Conservation (phyloP, 2,113 vertebrate genomes). For the Tor tambroides region DNA sequence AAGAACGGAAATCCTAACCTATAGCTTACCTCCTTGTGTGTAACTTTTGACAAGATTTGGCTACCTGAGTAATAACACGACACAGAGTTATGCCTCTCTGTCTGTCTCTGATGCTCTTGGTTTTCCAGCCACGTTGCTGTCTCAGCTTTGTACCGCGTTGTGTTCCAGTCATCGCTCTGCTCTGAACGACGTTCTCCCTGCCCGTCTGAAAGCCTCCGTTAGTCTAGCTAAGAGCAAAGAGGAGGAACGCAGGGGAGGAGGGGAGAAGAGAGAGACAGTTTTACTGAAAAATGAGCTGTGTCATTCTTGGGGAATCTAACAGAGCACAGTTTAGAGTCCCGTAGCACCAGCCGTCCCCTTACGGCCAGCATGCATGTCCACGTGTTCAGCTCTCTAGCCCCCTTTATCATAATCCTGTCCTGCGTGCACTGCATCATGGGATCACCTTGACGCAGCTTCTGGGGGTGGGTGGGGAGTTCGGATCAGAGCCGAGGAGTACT, state of each 20-base stretch:
- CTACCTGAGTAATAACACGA: background rate
- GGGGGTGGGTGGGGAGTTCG: constrained; percentile 40
- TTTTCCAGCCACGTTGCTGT: background rate
- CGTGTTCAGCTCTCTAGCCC: constrained; percentile 27
- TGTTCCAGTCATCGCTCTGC: background rate
- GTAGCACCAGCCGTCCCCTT: background rate
- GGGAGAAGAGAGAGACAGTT: constrained; percentile 46
- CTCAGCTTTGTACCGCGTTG: background rate
- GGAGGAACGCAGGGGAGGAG: constrained; percentile 35
- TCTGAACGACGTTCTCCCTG: constrained; percentile 15
- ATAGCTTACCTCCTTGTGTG: background rate
- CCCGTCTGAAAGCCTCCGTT: constrained; percentile 4
- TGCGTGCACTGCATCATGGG: constrained; percentile 18
- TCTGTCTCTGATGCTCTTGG: too few species aligned
- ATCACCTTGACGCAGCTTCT: constrained; percentile 42
- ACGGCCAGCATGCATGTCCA: constrained; percentile 37
- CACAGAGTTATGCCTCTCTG: background rate
- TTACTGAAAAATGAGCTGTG: constrained; percentile 61
- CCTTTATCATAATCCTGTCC: constrained; percentile 9
- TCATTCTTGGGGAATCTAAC: constrained; percentile 49
- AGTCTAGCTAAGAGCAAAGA: constrained; percentile 49
- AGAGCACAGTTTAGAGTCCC: constrained; percentile 39
- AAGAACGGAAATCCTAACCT: background rate
- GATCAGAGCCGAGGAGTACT: constrained; percentile 40
- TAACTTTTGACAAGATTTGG: background rate